Evolutionary conservation across 2,888 invertebrate species (phyloP).

Genomic region (Tenodera sinensis): DNA sequence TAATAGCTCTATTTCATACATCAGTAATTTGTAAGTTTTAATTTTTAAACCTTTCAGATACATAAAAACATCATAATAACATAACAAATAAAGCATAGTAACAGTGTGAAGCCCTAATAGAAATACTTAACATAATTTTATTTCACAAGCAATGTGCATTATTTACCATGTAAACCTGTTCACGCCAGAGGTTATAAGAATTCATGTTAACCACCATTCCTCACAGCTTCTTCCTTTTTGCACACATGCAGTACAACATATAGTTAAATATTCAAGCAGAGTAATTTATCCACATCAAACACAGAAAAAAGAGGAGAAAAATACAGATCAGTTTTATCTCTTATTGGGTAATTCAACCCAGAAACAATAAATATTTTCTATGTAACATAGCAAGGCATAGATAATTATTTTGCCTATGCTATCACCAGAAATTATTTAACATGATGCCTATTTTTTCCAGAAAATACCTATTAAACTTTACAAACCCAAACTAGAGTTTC

Average conservation of each 20-base stretch:
- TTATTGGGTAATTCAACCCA: not conserved
- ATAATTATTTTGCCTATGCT: not conserved
- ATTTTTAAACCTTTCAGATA: not conserved
- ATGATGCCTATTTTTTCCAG: not conserved
- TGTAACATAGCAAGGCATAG: not conserved
- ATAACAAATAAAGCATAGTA: not conserved
- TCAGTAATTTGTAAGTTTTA: not conserved
- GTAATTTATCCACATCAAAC: not conserved
- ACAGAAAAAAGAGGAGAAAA: not conserved
- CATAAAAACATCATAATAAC: not conserved
- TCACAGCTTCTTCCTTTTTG: not conserved
- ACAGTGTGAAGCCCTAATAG: not conserved
- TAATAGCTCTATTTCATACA: not conserved
- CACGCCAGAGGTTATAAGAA: not conserved
- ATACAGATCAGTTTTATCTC: conserved; percentile 11
- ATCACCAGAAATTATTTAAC: not conserved
- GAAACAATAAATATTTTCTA: not conserved
- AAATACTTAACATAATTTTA: not conserved
- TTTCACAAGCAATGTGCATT: not conserved
- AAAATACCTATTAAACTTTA: not conserved
- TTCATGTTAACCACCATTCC: not conserved
- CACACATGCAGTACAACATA: not conserved
- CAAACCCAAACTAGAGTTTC: not conserved
- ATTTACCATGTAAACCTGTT: not conserved
- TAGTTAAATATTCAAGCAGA: not conserved